Evolutionary conservation across 1,140 invertebrate genomes (phyloP).

Genomic region (Potamilus streckersoni): DNA sequence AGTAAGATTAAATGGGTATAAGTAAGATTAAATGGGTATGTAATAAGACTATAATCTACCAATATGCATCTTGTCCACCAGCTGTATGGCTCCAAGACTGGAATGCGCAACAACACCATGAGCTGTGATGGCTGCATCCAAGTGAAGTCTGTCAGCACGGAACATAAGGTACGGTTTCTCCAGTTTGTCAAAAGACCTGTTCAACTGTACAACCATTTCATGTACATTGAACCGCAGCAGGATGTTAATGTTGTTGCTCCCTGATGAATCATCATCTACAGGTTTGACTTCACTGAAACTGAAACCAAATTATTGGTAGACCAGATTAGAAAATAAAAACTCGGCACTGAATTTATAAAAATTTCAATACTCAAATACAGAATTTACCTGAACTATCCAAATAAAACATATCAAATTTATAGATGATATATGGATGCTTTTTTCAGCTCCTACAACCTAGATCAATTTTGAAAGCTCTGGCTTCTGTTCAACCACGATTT

Average conservation of each 20-base stretch:
- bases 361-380: too few relatives aligned
- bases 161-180: conserved; percentile 77
- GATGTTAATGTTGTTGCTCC: conserved; percentile 79
- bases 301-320: conserved; percentile 7
- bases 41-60: conserved; percentile 52
- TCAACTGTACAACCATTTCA: conserved; percentile 74
- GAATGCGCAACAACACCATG: conserved; percentile 81
- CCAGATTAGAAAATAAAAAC: too few relatives aligned
- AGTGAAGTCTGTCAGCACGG: conserved; percentile 77
- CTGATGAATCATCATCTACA: conserved; percentile 86
- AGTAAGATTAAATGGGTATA: too few relatives aligned
- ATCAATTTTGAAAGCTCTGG: too few relatives aligned
- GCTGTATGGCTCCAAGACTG: conserved; percentile 77
- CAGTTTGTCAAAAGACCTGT: conserved; percentile 72
- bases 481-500: too few relatives aligned
- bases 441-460: too few relatives aligned
- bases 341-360: too few relatives aligned
- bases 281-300: conserved; percentile 81
- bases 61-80: conserved; percentile 86
- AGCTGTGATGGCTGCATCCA: conserved; percentile 82
- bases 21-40: too few relatives aligned
- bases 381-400: too few relatives aligned
- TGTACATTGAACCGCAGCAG: conserved; percentile 80
- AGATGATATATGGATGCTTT: too few relatives aligned
- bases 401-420: too few relatives aligned